Base-by-base conservation (phyloP, 2,113 vertebrate genomes). In the Scolopax mira region DNA sequence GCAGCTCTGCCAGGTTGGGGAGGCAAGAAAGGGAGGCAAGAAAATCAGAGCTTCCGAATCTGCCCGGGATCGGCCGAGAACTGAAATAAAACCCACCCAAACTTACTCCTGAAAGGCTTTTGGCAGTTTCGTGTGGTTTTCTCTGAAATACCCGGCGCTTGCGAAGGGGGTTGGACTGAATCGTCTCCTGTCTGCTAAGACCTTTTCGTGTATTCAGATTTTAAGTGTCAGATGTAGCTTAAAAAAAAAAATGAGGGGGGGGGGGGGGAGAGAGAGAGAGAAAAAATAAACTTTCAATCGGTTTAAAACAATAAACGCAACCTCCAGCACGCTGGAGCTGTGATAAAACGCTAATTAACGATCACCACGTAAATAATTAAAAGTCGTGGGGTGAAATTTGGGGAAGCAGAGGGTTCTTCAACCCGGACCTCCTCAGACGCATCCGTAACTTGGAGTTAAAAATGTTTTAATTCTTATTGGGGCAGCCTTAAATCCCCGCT, bases 311-410 rank as follows among this genome's bases (percentile, higher is more conserved):
- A 44, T 4, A 71, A 75, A 30, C 7, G 11, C 57, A 72, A 48
- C 52, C 25, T 77, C 27, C 35, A 60, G 42, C 57, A 8, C 2
- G 10, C 27, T 58, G 31, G 28, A 79, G 48, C 78, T 66, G 42
- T 4, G 27, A 19, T 54, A 46, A 58, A 91, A 54, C 1, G 0
- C 2, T 44, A 77, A 33, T 17, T 30, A 10, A 10, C 0, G 1
- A 4, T 39, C 8, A 3, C 6, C 18, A 42, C 1, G 9, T 23
- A 48, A 88, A 64, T 37, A 35, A 37, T 30, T 7, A 6, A 11
- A 54, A 44, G 55, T 3, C 31, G 4, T 1, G 11, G 22, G 42
- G 27, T 24, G 28, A 15, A 10, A 61, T 57, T 8, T 52, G 35
- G 28, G n/a, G 10, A 61, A 74, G 11, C 1, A 5, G 8, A 10